A percentile compares a stretch with the other conserved stretches of the same genome.
Evolutionary conservation across 2,888 invertebrate genomes (phyloP).

Genomic region (Tetragonula carbonaria): DNA sequence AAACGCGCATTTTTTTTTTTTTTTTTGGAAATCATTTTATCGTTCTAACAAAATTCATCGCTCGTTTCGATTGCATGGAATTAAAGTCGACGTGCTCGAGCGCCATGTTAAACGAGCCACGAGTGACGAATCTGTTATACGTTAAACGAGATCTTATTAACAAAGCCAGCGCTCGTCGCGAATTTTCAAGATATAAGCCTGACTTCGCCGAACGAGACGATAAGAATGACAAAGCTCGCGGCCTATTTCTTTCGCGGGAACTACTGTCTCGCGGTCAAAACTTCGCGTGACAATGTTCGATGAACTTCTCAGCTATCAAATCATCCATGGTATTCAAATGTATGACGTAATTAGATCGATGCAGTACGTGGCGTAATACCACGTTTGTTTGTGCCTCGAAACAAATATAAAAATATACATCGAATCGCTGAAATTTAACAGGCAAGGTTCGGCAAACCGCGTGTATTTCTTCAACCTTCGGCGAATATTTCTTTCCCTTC

Average conservation of each 20-base stretch:
- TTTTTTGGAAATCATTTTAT: background rate
- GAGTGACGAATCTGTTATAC: background rate
- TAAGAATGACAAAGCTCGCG: slow-evolving; percentile 17
- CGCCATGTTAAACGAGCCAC: background rate
- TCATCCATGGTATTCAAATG: background rate
- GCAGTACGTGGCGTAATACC: no score
- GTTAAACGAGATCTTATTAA: background rate
- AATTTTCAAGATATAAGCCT: slow-evolving; percentile 9
- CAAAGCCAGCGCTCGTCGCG: background rate
- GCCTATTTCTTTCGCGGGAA: slow-evolving; percentile 5
- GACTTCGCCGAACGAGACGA: slow-evolving; percentile 26
- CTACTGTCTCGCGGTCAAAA: slow-evolving; percentile 26
- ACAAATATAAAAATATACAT: no score
- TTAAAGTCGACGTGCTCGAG: background rate
- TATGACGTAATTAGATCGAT: background rate
- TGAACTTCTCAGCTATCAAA: slow-evolving; percentile 12
- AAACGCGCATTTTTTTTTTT: background rate
- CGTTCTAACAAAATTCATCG: background rate
- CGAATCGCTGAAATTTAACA: no score
- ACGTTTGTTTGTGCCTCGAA: no score
- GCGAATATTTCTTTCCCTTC: background rate
- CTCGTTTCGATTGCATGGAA: background rate
- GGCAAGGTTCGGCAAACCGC: no score
- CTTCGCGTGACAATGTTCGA: slow-evolving; percentile 39
- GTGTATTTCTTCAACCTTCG: background rate